Evolutionary conservation across 1,140 invertebrate genomes (phyloP), one percentile per base, ranked within the genome.

Genomic region (Brachionus rubens): DNA sequence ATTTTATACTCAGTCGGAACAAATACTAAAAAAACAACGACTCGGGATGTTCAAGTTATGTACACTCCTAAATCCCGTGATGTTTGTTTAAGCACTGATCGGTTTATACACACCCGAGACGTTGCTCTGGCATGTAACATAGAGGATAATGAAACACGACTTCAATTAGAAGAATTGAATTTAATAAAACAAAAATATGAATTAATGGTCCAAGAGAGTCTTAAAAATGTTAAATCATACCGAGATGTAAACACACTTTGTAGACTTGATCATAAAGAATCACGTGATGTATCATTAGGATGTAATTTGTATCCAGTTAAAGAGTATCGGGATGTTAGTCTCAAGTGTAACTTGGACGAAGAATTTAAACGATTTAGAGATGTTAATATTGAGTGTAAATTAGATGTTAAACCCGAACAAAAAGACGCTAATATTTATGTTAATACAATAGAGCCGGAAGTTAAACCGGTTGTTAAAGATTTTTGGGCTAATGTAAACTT

Each of bases 41-140:
- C 50, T 10, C 68, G 68, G 1, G 68, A 72, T 40, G 68, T 72
- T 2, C 68, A 72, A 54, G 68, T 72, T 14, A 72, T 72, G 68
- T 72, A 50, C 26, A 72, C 68, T 14, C 68, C 68, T 9, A 72
- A 72, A 24, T 72, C 68, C 26, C 43, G 68, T 6, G 68, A 72
- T 54, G 68, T 72, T 36, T 48, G 30, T 21, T 33, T 72, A n/a
- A 72, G 28, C 16, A 72, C 68, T 40, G 68, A 72, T 33, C 46
- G 33, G 1, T 72, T 50, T 26, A 21, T 33, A 10, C 26, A 72
- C 26, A 72, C 46, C 0, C 43, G 68, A 9, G 68, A 72, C 14
- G 68, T 72, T 0, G 30, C 12, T 41, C 24, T 72, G 0, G 24
- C 5, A 21, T 72, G 68, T 33, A 72, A 54, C 16, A 48, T 72